A percentile compares a stretch with the other conserved stretches of the same genome.
Evolutionary conservation across 1,140 invertebrate species (phyloP).

Genomic region (Tetragnatha versicolor): DNA sequence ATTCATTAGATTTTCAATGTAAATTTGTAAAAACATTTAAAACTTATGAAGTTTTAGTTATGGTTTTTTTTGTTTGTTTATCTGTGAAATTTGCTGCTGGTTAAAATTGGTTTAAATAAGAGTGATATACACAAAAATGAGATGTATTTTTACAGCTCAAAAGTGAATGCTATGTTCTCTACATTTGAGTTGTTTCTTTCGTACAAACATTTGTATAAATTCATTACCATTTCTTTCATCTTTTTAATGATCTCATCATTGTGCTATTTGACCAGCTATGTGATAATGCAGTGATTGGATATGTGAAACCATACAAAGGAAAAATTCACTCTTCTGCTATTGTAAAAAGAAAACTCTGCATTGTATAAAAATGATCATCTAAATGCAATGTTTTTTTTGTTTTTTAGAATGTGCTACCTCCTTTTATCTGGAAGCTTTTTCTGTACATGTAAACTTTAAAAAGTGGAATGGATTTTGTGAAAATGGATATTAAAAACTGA

Average conservation of each 20-base stretch:
- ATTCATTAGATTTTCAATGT: no score
- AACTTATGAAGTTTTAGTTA: no score
- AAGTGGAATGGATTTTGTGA: slow-evolving; percentile 39
- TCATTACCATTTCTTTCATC: slow-evolving; percentile 31
- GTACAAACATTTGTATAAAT: slow-evolving; percentile 36
- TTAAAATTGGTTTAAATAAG: no score
- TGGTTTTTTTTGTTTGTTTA: no score
- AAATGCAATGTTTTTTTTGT: slow-evolving; percentile 19
- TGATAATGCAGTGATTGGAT: slow-evolving; percentile 40
- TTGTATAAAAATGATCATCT: slow-evolving; percentile 40
- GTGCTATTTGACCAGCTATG: slow-evolving; percentile 43
- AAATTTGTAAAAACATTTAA: no score
- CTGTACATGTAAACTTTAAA: slow-evolving; percentile 47
- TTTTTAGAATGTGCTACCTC: slow-evolving; percentile 54
- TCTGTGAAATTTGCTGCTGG: no score
- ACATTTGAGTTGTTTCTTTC: not conserved
- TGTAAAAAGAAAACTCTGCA: not conserved
- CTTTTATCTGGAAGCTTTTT: slow-evolving; percentile 51
- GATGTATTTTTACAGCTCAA: slow-evolving; percentile 30
- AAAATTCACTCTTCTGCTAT: not conserved
- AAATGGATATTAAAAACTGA: slow-evolving; percentile 20
- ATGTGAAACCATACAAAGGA: slow-evolving; percentile 2
- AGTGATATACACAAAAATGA: not conserved
- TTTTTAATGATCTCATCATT: slow-evolving; percentile 49
- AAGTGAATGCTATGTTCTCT: not conserved